Evolutionary conservation across 37 sponge, comb jelly and placozoan genomes (phyloP).

Genomic region (Ianthella basta): DNA sequence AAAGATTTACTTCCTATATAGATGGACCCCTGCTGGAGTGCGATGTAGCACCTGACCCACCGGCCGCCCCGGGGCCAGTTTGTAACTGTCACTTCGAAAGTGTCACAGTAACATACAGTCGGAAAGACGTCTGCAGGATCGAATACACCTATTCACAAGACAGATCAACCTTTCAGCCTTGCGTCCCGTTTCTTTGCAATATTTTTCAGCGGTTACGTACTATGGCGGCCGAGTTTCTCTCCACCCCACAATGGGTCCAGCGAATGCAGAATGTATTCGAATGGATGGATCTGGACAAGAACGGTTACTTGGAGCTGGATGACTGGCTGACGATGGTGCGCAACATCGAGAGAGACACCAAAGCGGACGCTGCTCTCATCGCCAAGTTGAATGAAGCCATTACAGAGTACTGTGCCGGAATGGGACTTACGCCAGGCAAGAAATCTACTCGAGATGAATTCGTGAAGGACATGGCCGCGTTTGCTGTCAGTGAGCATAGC

Average conservation of each 20-base stretch:
- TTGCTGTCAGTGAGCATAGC: background rate
- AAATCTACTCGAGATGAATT: background rate
- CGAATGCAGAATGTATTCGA: background rate
- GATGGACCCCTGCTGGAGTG: too few species aligned
- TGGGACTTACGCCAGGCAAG: background rate
- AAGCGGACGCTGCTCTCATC: background rate
- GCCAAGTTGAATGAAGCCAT: background rate
- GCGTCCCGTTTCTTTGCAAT: too few species aligned
- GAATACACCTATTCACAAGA: too few species aligned
- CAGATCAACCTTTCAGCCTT: too few species aligned
- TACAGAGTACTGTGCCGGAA: background rate
- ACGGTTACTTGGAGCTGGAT: background rate
- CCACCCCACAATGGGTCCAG: background rate
- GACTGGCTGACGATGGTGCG: background rate
- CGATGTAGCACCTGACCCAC: too few species aligned
- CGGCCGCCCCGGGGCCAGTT: too few species aligned
- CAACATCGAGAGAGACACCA: background rate
- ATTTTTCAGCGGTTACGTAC: too few species aligned
- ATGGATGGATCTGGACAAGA: conserved; percentile 4
- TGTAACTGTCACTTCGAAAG: too few species aligned
- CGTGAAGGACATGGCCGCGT: background rate
- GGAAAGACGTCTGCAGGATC: too few species aligned
- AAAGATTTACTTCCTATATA: too few species aligned
- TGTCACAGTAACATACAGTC: too few species aligned
- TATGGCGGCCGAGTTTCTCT: background rate